phyloP scores from a whole-genome alignment of 2,888 invertebrate genomes.

The Pyrrhosoma nymphula region DNA sequence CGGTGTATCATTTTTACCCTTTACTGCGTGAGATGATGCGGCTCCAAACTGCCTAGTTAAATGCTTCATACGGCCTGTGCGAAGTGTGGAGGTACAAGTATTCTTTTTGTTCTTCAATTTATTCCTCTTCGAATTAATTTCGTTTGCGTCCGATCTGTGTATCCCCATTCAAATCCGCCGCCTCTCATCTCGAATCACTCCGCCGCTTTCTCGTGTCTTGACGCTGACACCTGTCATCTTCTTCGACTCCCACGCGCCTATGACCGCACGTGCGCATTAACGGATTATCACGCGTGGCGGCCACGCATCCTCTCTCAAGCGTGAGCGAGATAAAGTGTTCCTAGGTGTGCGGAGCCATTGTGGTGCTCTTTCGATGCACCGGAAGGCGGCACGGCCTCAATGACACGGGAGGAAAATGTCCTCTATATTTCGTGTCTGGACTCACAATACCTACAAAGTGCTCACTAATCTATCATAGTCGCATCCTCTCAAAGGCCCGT shows the following conservation, averaged over 20 bases:
- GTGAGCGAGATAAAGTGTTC: neutral
- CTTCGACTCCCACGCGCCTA: neutral
- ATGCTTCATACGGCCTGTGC: neutral
- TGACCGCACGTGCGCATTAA: neutral
- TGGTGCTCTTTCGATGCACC: neutral
- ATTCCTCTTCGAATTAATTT: neutral
- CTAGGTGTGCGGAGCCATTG: neutral
- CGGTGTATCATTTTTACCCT: too few species aligned
- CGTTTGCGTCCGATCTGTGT: neutral
- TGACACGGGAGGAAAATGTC: neutral
- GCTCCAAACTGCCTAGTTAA: too few species aligned
- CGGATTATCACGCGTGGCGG: neutral
- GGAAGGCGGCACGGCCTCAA: neutral
- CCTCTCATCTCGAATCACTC: neutral
- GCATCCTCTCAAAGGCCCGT: too few species aligned
- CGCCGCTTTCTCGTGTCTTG: neutral
- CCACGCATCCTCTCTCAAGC: neutral
- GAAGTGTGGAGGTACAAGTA: neutral
- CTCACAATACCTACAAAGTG: too few species aligned
- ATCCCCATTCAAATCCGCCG: neutral
- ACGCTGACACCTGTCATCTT: neutral
- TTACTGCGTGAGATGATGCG: too few species aligned
- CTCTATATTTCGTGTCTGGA: too few species aligned
- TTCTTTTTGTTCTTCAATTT: neutral
- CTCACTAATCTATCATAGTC: too few species aligned